phyloP scores from a whole-genome alignment of 2,797 vertebrate genomes.

The Xerus rutilus region DNA sequence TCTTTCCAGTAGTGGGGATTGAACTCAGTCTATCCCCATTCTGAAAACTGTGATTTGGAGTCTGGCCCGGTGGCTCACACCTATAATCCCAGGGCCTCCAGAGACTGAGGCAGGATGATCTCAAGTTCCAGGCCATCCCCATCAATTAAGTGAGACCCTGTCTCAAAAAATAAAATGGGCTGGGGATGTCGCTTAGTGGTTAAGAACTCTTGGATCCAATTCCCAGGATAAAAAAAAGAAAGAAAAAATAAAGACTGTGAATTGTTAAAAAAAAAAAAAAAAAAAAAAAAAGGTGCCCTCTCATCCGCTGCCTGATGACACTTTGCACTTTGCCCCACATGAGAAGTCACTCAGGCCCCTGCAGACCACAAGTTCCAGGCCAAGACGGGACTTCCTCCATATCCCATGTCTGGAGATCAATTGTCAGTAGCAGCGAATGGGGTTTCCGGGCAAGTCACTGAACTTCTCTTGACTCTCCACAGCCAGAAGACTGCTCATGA shows the following conservation, averaged over 20 bases:
- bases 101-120: too few species aligned
- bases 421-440: accelerated
- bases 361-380: background rate
- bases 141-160: too few species aligned
- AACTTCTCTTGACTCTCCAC: background rate
- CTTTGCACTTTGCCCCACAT: background rate
- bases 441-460: background rate
- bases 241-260: background rate
- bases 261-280: background rate
- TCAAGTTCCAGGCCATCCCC: too few species aligned
- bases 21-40: background rate
- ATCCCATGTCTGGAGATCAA: too few species aligned
- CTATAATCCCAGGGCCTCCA: too few species aligned
- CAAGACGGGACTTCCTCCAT: background rate
- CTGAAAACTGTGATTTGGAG: background rate
- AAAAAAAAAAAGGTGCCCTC: background rate
- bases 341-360: background rate
- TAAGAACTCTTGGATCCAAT: too few species aligned
- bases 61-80: too few species aligned
- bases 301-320: background rate
- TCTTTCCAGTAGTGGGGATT: too few species aligned
- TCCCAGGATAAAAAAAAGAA: too few species aligned
- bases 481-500: background rate
- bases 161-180: too few species aligned
- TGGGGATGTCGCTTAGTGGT: too few species aligned